phyloP scores from a whole-genome alignment of 1,140 invertebrate genomes.

The Notospermus geniculatus region DNA sequence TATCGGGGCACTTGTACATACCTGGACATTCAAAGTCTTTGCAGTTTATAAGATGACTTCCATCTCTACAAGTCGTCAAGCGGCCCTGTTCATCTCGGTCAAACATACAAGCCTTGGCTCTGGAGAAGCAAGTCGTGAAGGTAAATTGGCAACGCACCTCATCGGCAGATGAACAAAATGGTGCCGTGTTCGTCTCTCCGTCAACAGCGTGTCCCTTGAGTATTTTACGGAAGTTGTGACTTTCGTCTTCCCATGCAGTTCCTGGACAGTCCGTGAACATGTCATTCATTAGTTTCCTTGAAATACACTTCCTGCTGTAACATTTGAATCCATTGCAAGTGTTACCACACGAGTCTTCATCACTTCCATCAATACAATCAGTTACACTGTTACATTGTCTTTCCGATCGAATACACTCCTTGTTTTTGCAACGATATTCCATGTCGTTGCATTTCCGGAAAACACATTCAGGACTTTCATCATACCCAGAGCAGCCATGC shows the following conservation, averaged over 20 bases:
- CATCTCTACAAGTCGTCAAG: neutral
- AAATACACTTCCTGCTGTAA: neutral
- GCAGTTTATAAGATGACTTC: conserved; percentile 7
- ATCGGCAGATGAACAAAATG: neutral
- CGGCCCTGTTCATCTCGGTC: neutral
- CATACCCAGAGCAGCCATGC: too few species aligned
- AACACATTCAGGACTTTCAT: neutral
- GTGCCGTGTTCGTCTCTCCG: too few species aligned
- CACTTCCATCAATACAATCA: neutral
- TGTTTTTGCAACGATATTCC: neutral
- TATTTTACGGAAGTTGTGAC: too few species aligned
- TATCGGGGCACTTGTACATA: conserved; percentile 4
- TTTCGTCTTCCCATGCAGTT: neutral
- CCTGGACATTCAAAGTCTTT: neutral
- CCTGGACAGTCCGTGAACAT: neutral
- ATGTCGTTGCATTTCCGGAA: neutral
- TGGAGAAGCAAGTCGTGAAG: neutral
- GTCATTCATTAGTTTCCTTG: neutral
- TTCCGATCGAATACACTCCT: neutral
- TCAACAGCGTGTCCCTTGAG: neutral
- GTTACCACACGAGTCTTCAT: neutral
- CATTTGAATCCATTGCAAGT: neutral
- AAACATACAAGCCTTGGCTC: neutral
- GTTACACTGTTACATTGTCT: neutral
- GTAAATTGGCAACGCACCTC: neutral